phyloP scores from a whole-genome alignment of 2,797 vertebrate species.

The Anas bernieri region DNA sequence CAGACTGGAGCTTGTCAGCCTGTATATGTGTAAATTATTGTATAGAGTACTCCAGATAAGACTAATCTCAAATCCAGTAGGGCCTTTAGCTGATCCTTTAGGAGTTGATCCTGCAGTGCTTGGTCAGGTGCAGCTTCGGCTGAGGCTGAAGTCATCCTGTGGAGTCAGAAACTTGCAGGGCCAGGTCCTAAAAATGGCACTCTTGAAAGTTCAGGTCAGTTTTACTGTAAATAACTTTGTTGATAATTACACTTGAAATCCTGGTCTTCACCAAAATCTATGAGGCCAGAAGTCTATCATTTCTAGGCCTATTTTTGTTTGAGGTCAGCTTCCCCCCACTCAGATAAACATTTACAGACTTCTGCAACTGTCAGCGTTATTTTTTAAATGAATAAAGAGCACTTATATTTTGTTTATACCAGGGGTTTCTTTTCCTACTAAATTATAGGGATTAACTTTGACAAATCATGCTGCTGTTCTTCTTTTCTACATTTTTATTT shows the following conservation, averaged over 20 bases:
- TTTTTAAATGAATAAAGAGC: slow-evolving; percentile 81
- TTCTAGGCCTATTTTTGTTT: slow-evolving; percentile 54
- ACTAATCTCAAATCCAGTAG: slow-evolving; percentile 11
- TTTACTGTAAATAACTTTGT: slow-evolving; percentile 50
- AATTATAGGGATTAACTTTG: slow-evolving; percentile 81
- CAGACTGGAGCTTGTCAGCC: slow-evolving; percentile 92
- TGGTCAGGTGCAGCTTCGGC: background rate
- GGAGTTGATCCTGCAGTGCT: slow-evolving; percentile 41
- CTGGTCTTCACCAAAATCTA: slow-evolving; percentile 59
- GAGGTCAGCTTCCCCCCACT: slow-evolving; percentile 43
- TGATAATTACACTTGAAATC: slow-evolving; percentile 65
- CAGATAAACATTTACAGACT: slow-evolving; percentile 67
- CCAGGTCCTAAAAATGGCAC: slow-evolving; percentile 22
- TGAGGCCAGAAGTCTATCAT: slow-evolving; percentile 31
- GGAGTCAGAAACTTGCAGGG: slow-evolving; percentile 10
- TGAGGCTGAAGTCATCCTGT: background rate
- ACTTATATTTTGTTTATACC: slow-evolving; percentile 85
- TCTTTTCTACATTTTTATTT: slow-evolving; percentile 78
- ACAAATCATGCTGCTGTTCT: slow-evolving; percentile 85
- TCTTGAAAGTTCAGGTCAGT: slow-evolving; percentile 35
- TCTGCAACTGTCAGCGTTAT: slow-evolving; percentile 71
- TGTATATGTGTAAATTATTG: slow-evolving; percentile 89
- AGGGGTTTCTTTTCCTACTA: slow-evolving; percentile 76
- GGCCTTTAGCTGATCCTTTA: slow-evolving; percentile 36
- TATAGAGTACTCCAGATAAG: slow-evolving; percentile 14